Evolutionary conservation across 2,888 invertebrate genomes (phyloP).

Genomic region (Drosophila imparisetae): DNA sequence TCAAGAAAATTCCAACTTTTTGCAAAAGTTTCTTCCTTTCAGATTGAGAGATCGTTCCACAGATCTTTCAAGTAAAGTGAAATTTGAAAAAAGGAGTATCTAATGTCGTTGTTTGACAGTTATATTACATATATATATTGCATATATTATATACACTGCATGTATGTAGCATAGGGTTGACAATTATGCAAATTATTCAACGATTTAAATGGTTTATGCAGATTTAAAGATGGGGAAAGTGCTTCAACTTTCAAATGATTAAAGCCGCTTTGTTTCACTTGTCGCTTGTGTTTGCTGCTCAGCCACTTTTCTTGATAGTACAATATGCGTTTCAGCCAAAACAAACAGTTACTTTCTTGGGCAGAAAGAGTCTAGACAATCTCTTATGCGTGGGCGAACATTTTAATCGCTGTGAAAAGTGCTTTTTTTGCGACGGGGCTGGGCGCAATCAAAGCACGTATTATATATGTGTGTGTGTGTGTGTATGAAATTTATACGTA

Average conservation of each 20-base stretch:
- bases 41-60: too few species aligned
- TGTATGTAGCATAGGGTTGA: background rate
- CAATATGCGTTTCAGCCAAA: background rate
- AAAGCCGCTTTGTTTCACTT: background rate
- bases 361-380: slow-evolving; percentile 11
- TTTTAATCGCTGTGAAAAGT: slow-evolving; percentile 25
- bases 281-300: background rate
- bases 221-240: background rate
- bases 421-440: background rate
- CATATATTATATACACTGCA: too few species aligned
- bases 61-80: background rate
- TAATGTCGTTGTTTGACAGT: background rate
- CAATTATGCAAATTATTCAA: background rate
- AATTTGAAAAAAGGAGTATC: background rate
- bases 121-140: background rate
- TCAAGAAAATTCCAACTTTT: too few species aligned
- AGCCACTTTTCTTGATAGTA: background rate
- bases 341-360: background rate
- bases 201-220: background rate
- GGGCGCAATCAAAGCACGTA: slow-evolving; percentile 44
- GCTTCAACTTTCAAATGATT: background rate
- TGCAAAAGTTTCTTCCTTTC: background rate
- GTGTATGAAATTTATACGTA: slow-evolving; percentile 14
- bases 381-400: slow-evolving; percentile 16
- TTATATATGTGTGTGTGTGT: background rate